phyloP scores from a whole-genome alignment of 2,888 invertebrate genomes.

The Pantelozetes paolii region DNA sequence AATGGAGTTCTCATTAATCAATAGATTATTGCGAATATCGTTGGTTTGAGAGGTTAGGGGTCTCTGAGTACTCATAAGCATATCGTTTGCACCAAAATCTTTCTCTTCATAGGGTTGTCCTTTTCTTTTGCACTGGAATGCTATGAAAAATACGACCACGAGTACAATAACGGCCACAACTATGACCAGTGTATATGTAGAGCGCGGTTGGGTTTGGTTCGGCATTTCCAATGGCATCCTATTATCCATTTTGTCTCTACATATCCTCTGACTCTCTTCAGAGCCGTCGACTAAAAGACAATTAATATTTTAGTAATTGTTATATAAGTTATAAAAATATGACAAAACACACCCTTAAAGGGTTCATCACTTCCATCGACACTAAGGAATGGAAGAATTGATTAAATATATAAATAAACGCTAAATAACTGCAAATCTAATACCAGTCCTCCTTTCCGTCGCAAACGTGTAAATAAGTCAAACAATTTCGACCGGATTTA shows the following conservation, averaged over 20 bases:
- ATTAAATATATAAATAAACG: no score
- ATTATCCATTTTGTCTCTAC: constrained; percentile 25
- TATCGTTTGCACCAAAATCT: constrained; percentile 38
- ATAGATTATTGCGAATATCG: neutral
- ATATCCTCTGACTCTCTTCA: constrained; percentile 44
- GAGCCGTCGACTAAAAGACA: no score
- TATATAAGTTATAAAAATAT: no score
- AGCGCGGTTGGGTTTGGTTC: neutral
- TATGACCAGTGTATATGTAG: constrained; percentile 21
- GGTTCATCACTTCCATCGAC: no score
- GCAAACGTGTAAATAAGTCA: constrained; percentile 43
- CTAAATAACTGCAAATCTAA: no score
- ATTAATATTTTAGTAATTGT: no score
- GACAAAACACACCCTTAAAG: no score
- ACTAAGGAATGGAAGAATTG: no score
- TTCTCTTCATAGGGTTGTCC: constrained; percentile 14
- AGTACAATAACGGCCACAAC: neutral
- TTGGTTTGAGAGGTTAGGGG: constrained; percentile 2
- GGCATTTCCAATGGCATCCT: neutral
- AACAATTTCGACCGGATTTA: constrained; percentile 42
- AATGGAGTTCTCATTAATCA: neutral
- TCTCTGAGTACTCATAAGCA: constrained; percentile 35
- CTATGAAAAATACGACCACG: constrained; percentile 9
- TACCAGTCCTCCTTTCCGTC: constrained; percentile 46
- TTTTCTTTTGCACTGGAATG: constrained; percentile 42